Conservation (phyloP, 1,140 invertebrate genomes). For the Pseudobourletiella spinata region DNA sequence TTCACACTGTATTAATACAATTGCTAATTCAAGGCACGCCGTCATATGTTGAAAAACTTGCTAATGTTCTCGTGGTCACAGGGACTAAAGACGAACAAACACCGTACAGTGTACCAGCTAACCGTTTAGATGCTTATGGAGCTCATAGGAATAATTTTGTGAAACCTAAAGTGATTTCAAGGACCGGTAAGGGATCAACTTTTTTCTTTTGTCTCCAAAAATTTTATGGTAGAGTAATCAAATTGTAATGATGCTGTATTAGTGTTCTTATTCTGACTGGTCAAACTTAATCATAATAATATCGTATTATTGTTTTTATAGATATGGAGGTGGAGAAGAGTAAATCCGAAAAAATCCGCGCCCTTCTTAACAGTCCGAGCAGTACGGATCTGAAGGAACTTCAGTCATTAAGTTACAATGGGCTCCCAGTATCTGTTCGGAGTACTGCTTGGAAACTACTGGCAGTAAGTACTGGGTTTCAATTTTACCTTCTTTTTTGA, state of each 20-base stretch:
- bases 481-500: too few species aligned
- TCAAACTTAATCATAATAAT: too few species aligned
- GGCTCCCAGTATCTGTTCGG: constrained; percentile 75
- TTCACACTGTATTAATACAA: neutral
- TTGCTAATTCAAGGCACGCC: too few species aligned
- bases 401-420: constrained; percentile 88
- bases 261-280: too few species aligned
- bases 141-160: constrained; percentile 14
- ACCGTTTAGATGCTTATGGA: neutral
- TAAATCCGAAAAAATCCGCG: constrained; percentile 73
- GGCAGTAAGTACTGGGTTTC: constrained; percentile 49
- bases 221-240: too few species aligned
- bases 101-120: too few species aligned
- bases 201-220: too few species aligned
- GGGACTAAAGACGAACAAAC: too few species aligned
- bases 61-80: too few species aligned
- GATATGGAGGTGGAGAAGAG: constrained; percentile 52
- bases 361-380: constrained; percentile 59
- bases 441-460: constrained; percentile 65
- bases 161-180: constrained; percentile 32
- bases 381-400: constrained; percentile 70
- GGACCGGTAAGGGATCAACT: constrained; percentile 13
- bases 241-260: too few species aligned
- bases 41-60: too few species aligned
- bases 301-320: too few species aligned